Conservation (phyloP, 1,140 invertebrate species). For the Galendromus occidentalis region DNA sequence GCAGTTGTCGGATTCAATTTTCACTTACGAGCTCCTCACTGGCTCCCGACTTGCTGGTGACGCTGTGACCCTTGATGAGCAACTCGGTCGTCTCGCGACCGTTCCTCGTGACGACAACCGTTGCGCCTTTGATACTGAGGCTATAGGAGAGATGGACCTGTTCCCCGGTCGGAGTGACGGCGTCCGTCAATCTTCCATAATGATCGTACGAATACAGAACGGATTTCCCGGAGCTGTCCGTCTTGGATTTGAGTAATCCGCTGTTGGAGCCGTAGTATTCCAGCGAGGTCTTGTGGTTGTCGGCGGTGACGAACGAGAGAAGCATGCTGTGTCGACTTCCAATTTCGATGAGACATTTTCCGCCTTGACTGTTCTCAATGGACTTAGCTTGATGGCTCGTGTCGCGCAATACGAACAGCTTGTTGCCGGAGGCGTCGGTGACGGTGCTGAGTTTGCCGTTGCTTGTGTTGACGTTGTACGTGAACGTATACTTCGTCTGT, state of each 20-base stretch:
- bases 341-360: constrained; percentile 69
- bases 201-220: constrained; percentile 73
- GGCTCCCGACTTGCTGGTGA: constrained; percentile 24
- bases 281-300: constrained; percentile 26
- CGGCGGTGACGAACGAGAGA: constrained; percentile 19
- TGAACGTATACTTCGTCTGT: constrained; percentile 74
- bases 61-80: constrained; percentile 63
- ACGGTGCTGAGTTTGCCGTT: constrained; percentile 81
- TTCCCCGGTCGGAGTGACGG: constrained; percentile 73
- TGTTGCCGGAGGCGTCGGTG: constrained; percentile 74
- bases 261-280: constrained; percentile 56
- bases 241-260: constrained; percentile 47
- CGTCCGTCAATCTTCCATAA: constrained; percentile 55
- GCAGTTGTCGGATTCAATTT: no score
- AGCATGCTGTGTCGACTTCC: constrained; percentile 19
- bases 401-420: constrained; percentile 71
- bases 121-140: constrained; percentile 19
- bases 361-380: constrained; percentile 79
- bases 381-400: constrained; percentile 51
- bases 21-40: background rate
- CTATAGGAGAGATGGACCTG: constrained; percentile 43
- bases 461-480: constrained; percentile 88
- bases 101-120: constrained; percentile 35
- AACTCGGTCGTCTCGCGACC: constrained; percentile 56
- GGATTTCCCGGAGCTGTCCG: constrained; percentile 37